Conservation (phyloP, 1,140 invertebrate genomes). For the Lepidurus apus region DNA sequence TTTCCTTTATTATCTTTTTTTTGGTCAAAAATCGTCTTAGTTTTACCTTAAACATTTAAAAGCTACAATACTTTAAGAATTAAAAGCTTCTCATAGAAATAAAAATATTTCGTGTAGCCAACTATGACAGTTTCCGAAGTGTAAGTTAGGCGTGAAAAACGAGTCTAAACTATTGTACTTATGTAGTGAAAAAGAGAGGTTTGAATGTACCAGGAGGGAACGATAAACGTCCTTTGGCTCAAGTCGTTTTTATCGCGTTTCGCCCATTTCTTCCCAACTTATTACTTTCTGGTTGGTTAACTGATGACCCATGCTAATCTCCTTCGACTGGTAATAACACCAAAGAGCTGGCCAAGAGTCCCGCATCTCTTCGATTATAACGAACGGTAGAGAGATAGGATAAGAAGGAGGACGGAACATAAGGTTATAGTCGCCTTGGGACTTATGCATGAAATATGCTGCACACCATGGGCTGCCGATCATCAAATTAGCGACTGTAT, state of each 20-base stretch:
- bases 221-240: not conserved
- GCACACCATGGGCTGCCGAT: slow-evolving; percentile 11
- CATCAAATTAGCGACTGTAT: slow-evolving; percentile 19
- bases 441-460: slow-evolving; percentile 16
- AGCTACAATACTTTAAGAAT: no score
- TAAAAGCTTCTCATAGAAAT: no score
- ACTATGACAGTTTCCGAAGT: no score
- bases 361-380: not conserved
- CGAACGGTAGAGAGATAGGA: not conserved
- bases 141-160: no score
- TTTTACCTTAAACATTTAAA: no score
- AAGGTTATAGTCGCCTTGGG: slow-evolving; percentile 1
- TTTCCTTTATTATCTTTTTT: no score
- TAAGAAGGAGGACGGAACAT: not conserved
- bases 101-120: no score
- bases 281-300: not conserved
- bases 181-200: no score
- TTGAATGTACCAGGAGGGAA: no score
- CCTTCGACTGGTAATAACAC: not conserved
- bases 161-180: no score
- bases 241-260: not conserved
- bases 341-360: not conserved
- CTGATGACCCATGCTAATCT: slow-evolving; percentile 9
- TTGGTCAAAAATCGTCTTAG: no score
- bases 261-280: not conserved